These are phyloP conservation scores for Apodemus agrarius DNA, from an alignment of 2,797 vertebrate genomes.

Conservation along the genomic window DNA sequence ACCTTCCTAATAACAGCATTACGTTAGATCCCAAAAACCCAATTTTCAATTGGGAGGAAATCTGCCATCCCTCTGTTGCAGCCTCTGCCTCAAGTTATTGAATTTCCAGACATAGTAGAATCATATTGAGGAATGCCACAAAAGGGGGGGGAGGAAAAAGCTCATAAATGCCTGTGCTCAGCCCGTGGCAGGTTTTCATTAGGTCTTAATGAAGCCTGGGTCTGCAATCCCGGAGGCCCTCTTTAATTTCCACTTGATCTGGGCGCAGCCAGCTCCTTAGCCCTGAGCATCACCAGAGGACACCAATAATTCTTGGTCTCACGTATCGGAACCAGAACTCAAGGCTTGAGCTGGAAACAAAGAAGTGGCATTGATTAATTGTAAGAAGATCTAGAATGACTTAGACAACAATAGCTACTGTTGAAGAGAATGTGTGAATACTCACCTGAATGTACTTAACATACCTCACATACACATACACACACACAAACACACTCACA, in stretches of 20 bases:
- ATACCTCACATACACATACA: neutral
- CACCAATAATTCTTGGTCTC: neutral
- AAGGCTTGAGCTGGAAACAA: neutral
- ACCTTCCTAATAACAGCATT: neutral
- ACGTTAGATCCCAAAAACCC: neutral
- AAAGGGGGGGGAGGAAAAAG: neutral
- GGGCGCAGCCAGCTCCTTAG: neutral
- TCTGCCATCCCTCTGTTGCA: neutral
- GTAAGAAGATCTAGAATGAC: neutral
- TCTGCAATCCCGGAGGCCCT: neutral
- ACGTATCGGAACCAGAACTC: neutral
- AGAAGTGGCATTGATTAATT: neutral
- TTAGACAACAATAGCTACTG: neutral
- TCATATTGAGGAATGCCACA: neutral
- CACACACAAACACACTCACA: neutral
- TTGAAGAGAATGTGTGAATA: neutral
- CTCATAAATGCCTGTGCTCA: neutral
- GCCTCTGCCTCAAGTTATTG: neutral
- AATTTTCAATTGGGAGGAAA: too few species aligned
- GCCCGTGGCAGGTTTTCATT: constrained; percentile 53
- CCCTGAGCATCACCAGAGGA: neutral
- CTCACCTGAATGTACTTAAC: neutral
- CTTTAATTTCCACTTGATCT: constrained; percentile 63
- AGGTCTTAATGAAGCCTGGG: constrained; percentile 62
- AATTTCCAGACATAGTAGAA: neutral